These are phyloP conservation scores for Didymodactylos carnosus DNA, from an alignment of 2,888 invertebrate genomes.

Conservation along the genomic window DNA sequence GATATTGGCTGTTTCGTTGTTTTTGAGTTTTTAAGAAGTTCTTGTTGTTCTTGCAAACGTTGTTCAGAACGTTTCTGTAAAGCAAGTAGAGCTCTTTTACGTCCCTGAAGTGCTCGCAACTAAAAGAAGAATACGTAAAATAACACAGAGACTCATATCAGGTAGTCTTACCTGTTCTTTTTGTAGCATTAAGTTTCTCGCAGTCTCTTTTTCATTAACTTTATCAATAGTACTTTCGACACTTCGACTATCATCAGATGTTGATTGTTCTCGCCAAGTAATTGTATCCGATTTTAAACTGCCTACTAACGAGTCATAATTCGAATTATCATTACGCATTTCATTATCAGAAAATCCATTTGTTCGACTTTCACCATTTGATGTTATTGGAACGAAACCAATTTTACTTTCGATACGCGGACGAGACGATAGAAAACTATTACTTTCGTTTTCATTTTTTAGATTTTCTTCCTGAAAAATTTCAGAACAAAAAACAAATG, in stretches of 20 bases:
- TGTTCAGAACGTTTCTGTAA: not conserved
- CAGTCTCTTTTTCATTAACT: not conserved
- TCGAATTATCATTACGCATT: not conserved
- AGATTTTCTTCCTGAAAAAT: too few species aligned
- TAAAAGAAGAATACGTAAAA: not conserved
- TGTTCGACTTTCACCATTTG: too few species aligned
- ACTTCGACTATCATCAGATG: not conserved
- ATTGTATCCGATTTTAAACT: not conserved
- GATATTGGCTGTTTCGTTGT: too few species aligned
- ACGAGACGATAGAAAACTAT: too few species aligned
- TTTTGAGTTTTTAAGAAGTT: not conserved
- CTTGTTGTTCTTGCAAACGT: not conserved
- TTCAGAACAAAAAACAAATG: too few species aligned
- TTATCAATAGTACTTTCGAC: not conserved
- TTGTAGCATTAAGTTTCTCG: not conserved
- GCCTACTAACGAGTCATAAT: not conserved
- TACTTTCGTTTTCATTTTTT: too few species aligned
- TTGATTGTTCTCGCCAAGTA: not conserved
- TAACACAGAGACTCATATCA: too few species aligned
- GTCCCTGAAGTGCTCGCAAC: not conserved
- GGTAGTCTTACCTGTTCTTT: not conserved
- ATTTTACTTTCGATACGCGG: not conserved
- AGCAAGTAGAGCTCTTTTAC: not conserved
- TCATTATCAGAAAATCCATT: not conserved
- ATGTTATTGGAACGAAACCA: not conserved